Evolutionary conservation across 2,888 invertebrate genomes (phyloP).

Genomic region (Torymus aiolomorphi): DNA sequence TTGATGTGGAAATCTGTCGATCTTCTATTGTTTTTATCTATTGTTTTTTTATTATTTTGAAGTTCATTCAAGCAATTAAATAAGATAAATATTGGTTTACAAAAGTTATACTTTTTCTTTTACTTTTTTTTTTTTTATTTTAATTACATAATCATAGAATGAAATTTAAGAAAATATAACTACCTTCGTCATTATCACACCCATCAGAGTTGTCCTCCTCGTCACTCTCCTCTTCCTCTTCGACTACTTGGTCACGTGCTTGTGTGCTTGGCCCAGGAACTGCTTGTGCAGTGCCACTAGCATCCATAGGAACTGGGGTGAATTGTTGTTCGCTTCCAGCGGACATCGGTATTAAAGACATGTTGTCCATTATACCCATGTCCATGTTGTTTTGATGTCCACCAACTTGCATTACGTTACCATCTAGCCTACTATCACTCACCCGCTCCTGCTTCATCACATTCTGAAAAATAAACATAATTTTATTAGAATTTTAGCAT

Average conservation of each 20-base stretch:
- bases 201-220: constrained; percentile 73
- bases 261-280: constrained; percentile 71
- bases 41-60: constrained; percentile 3
- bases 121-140: no score
- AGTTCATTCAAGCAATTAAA: constrained; percentile 1
- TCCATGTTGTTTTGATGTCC: constrained; percentile 71
- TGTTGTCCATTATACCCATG: constrained; percentile 72
- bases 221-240: constrained; percentile 70
- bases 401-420: constrained; percentile 69
- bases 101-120: neutral
- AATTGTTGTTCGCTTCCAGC: constrained; percentile 69
- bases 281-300: constrained; percentile 68
- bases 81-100: neutral
- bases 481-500: neutral
- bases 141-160: no score
- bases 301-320: constrained; percentile 74
- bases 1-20: no score
- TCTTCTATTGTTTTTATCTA: neutral
- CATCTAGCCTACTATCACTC: constrained; percentile 72
- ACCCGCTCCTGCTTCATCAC: constrained; percentile 70
- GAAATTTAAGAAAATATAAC: no score
- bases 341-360: constrained; percentile 68
- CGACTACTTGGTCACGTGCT: constrained; percentile 68
- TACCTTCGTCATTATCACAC: constrained; percentile 73
- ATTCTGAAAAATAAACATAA: constrained; percentile 62